phyloP scores from a whole-genome alignment of 2,888 invertebrate genomes.

The Netelia inedita region DNA sequence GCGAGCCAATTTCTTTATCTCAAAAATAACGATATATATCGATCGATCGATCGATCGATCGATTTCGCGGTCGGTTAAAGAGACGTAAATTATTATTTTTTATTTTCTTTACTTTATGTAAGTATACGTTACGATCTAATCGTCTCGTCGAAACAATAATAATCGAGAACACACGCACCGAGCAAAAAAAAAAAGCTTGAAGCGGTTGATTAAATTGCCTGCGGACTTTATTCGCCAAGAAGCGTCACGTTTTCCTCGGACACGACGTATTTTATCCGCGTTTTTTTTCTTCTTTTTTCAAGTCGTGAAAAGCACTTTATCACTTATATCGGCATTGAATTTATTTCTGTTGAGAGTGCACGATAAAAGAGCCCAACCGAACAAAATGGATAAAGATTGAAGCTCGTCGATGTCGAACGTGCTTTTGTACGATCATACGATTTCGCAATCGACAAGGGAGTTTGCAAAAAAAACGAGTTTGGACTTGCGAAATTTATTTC shows the following conservation, averaged over 20 bases:
- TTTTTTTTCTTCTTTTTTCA: background rate
- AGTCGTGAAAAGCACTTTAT: constrained; percentile 38
- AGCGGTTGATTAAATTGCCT: background rate
- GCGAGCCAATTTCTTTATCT: constrained; percentile 11
- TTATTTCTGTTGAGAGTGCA: constrained; percentile 15
- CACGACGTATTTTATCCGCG: background rate
- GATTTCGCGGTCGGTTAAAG: constrained; percentile 3
- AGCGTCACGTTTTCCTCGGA: background rate
- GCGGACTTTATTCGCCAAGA: background rate
- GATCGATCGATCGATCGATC: constrained; percentile 23
- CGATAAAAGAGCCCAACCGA: constrained; percentile 1
- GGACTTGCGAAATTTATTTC: no score
- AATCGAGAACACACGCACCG: background rate
- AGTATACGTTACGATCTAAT: constrained; percentile 17
- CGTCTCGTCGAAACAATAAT: background rate
- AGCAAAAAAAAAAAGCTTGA: background rate
- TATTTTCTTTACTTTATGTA: background rate
- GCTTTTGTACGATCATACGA: no score
- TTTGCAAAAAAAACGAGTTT: no score
- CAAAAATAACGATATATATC: background rate
- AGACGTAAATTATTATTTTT: background rate
- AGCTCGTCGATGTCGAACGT: no score
- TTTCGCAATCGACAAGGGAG: no score
- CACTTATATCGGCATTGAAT: constrained; percentile 28
- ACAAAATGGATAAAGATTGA: background rate